A percentile compares a stretch with the other conserved stretches of the same genome.
Conservation (phyloP, 2,888 invertebrate genomes). For the Phortica magna region DNA sequence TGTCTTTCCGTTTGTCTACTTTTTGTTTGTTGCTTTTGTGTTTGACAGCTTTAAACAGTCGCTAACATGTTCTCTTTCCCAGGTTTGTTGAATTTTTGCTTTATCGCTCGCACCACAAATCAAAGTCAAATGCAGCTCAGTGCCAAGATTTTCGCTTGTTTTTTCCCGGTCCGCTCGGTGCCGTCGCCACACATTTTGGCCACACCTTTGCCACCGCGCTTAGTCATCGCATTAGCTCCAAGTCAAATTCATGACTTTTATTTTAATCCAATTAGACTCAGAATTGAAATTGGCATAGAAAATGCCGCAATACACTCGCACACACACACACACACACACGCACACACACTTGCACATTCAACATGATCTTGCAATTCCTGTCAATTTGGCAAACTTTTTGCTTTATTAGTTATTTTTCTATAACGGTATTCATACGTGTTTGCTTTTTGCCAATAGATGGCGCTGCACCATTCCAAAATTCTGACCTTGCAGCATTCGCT, state of each 20-base stretch:
- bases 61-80: background rate
- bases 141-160: background rate
- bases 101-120: conserved; percentile 6
- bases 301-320: background rate
- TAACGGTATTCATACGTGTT: background rate
- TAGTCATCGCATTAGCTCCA: conserved; percentile 5
- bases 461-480: conserved; percentile 23
- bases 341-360: background rate
- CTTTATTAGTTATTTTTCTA: background rate
- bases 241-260: conserved; percentile 19
- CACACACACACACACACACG: conserved; percentile 5
- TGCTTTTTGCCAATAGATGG: conserved; percentile 4
- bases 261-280: conserved; percentile 24
- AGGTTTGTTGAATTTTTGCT: background rate
- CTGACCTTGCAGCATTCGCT: conserved; percentile 28
- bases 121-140: conserved; percentile 16
- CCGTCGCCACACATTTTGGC: background rate
- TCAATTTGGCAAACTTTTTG: background rate
- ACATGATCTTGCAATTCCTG: background rate
- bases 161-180: background rate
- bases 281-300: conserved; percentile 2
- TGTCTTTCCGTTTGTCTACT: conserved; percentile 6
- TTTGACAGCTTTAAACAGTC: conserved; percentile 6
- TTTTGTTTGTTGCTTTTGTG: conserved; percentile 38
- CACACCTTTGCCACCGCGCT: background rate